Evolutionary conservation across 1,140 invertebrate genomes (phyloP), one percentile per base, ranked within the genome.

Genomic region (Drosophila ercepeae): DNA sequence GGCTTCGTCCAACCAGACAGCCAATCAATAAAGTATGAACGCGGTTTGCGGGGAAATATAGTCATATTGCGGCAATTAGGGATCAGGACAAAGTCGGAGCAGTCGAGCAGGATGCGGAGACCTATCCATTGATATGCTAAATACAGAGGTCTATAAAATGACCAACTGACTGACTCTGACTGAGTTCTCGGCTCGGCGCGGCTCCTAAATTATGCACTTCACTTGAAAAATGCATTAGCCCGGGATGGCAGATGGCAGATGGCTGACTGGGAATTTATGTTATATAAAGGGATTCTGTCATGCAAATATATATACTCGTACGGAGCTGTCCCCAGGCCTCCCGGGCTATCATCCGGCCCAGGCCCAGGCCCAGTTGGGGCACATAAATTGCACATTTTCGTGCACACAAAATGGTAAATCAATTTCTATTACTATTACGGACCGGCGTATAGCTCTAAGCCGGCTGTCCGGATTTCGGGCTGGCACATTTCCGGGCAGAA

Each of bases 351-450:
- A 76, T 70, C 53, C 36, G 41, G 53, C 21, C 3, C 36, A 2
- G n/a, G 39, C 49, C 54, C 45, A 19, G 42, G 25, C 45, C 25
- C 34, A 41, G 53, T 34, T 48, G 57, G 49, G 63, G 48, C 77
- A 74, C 81, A 81, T 88, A 86, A 88, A 86, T 86, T 86, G 77
- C 81, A 74, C 82, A 86, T 81, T 86, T 86, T 81, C 81, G 76
- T 69, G 81, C 81, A 65, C 72, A 76, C 68, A 74, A 72, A 76
- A 86, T 86, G 77, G 58, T 81, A 88, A 86, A 86, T 88, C 81
- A 86, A 86, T 86, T 86, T 73, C 82, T 82, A 82, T 86, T 82
- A 74, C 77, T 82, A 82, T 86, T 77, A 77, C 64, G 32, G 21
- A 23, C 25, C 44, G 13, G 32, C 60, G 57, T 68, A 68, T 57